These are phyloP conservation scores for Onychomys torridus DNA, from an alignment of 2,797 vertebrate species.

Conservation along the genomic window DNA sequence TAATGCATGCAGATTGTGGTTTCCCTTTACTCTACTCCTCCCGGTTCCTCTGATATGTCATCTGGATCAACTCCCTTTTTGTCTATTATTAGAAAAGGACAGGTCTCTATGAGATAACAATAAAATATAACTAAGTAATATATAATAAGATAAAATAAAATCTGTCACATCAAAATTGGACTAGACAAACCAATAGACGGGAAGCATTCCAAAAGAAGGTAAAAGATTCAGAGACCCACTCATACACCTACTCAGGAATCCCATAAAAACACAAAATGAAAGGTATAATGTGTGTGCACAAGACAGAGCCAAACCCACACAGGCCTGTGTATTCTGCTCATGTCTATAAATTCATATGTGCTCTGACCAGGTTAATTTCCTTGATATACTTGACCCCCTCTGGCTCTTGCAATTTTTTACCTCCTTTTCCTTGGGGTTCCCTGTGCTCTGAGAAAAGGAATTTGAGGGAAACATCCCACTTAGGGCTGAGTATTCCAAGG, in stretches of 20 bases:
- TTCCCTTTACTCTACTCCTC: background rate
- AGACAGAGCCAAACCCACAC: rapidly evolving
- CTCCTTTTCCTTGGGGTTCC: background rate
- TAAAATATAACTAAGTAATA: background rate
- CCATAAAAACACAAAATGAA: background rate
- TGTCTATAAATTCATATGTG: background rate
- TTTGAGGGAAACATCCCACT: background rate
- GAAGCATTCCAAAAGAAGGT: background rate
- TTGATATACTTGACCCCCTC: background rate
- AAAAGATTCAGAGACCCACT: background rate
- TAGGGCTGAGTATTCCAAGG: background rate
- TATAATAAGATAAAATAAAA: background rate
- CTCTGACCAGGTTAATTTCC: background rate
- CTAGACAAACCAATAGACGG: background rate
- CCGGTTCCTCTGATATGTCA: rapidly evolving
- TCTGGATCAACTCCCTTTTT: background rate
- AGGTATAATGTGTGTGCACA: background rate
- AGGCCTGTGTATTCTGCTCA: background rate
- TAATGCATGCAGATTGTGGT: background rate
- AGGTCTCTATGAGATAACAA: background rate
- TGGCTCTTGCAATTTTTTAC: background rate
- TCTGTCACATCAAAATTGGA: background rate
- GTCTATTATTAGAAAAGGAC: background rate
- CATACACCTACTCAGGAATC: background rate
- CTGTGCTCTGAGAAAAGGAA: background rate